Base-by-base conservation (phyloP, 2,888 invertebrate species). In the Eupithecia dodoneata region DNA sequence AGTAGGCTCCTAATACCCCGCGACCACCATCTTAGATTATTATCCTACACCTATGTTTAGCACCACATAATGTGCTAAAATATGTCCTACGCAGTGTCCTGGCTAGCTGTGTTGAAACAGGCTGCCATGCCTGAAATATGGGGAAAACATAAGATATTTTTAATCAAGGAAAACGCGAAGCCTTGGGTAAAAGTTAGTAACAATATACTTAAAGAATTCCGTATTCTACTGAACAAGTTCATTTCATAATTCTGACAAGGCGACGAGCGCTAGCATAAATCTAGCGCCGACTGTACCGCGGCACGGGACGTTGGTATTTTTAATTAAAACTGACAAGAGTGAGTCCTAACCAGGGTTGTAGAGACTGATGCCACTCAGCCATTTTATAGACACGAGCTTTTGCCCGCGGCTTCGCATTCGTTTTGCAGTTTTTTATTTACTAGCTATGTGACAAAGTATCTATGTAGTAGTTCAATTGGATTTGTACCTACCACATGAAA, bases 311-410 rank as follows among this genome's bases (percentile, higher is more conserved):
- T 45, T 10, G 70, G 71, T 66, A 76, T 76, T 70, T 70, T 76
- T 73, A 76, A 76, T 76, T 76, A 76, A 76, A 76, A 73, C 65
- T 52, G n/a, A 52, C 70, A 70, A 44, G 65, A 52, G 55, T 47
- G 44, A 71, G 66, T 55, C 30, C 30, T 63, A 63, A 30, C 63
- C 63, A 63, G 63, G 30, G 63, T 63, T 63, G 63, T 63, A 63
- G 63, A 59, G 18, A 59, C 59, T 59, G 18, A 63, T 63, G 10
- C 10, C 18, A 59, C 4, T 2, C 63, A 30, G 63, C 18, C 30
- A 63, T 66, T 66, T 42, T 66, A 42, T 42, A 7, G 3, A 7
- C 42, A 66, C 42, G 10, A 42, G 66, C 42, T 66, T 66, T 9
- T 66, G 42, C 42, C 13, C 15, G 66, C 42, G 7, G 15, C 3